phyloP scores from a whole-genome alignment of 2,888 invertebrate species.

The Cantharis rustica region DNA sequence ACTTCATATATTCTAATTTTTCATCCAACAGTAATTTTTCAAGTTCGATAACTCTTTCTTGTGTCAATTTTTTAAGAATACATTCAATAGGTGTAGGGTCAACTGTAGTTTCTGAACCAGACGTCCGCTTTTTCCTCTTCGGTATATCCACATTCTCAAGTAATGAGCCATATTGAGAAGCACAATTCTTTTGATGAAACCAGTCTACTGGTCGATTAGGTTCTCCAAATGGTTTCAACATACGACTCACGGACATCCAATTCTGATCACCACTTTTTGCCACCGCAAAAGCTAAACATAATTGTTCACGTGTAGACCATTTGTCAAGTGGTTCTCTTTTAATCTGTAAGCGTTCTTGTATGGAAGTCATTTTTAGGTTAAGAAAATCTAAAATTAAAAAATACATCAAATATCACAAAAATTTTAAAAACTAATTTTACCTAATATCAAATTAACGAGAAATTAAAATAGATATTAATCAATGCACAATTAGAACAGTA shows the following conservation, averaged over 20 bases:
- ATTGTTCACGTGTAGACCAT: slow-evolving; percentile 84
- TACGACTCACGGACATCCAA: slow-evolving; percentile 87
- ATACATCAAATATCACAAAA: not conserved
- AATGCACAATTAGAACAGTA: not conserved
- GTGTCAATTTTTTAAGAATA: slow-evolving; percentile 75
- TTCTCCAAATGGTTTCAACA: slow-evolving; percentile 78
- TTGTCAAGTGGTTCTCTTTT: slow-evolving; percentile 78
- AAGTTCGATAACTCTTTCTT: slow-evolving; percentile 79
- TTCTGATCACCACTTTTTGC: slow-evolving; percentile 86
- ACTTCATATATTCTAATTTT: slow-evolving; percentile 72
- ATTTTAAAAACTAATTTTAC: not conserved
- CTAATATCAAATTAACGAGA: not conserved
- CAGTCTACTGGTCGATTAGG: slow-evolving; percentile 78
- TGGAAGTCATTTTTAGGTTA: slow-evolving; percentile 47
- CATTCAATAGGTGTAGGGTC: slow-evolving; percentile 81
- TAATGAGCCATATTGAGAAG: slow-evolving; percentile 83
- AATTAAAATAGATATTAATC: not conserved
- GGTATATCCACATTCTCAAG: slow-evolving; percentile 83
- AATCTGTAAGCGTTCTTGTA: slow-evolving; percentile 57
- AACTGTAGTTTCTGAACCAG: slow-evolving; percentile 57
- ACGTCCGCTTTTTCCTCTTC: slow-evolving; percentile 79
- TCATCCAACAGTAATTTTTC: slow-evolving; percentile 72
- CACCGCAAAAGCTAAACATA: slow-evolving; percentile 86
- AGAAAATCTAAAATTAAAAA: not conserved
- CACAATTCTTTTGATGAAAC: slow-evolving; percentile 91